Conservation (phyloP, 2,888 invertebrate species). For the Teleogryllus oceanicus region DNA sequence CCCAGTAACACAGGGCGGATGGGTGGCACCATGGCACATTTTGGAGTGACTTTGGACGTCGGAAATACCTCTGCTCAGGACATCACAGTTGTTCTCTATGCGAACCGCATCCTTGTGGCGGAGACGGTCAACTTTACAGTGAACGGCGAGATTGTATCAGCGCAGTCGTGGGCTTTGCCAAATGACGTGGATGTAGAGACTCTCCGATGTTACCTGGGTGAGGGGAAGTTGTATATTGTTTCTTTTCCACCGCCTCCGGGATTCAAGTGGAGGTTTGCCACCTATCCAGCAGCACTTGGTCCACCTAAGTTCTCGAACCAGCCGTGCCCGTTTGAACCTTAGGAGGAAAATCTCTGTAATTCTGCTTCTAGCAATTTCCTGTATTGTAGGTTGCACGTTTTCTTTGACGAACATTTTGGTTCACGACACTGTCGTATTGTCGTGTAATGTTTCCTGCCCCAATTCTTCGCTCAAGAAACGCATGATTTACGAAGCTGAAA, state of each 20-base stretch:
- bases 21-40: not conserved
- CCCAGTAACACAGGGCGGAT: not conserved
- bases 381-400: too few species aligned
- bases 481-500: too few species aligned
- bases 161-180: not conserved
- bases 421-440: too few species aligned
- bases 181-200: not conserved
- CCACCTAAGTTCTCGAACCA: not conserved
- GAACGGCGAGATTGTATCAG: not conserved
- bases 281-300: not conserved
- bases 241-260: not conserved
- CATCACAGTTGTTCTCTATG: not conserved
- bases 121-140: not conserved
- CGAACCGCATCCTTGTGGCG: not conserved
- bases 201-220: not conserved
- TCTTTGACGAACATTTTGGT: too few species aligned
- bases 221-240: not conserved
- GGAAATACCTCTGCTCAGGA: not conserved
- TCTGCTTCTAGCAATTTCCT: too few species aligned
- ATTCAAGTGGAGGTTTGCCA: not conserved
- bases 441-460: too few species aligned
- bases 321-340: not conserved
- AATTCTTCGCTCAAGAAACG: too few species aligned
- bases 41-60: not conserved
- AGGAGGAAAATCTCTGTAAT: too few species aligned